Conservation (phyloP, 2,113 vertebrate species). For the Phocoena phocoena region DNA sequence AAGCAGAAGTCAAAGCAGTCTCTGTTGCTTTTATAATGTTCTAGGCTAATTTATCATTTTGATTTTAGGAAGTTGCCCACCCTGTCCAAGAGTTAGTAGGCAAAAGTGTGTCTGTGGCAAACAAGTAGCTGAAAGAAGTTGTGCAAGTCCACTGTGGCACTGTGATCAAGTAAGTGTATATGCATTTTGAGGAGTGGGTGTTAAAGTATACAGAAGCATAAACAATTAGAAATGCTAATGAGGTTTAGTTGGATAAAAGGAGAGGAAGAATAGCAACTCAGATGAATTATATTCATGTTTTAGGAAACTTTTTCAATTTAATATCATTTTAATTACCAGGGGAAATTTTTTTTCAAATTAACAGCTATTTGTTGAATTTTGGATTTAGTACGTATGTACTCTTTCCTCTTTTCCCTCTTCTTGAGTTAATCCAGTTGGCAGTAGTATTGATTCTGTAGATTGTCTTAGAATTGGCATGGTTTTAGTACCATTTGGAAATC, state of each 20-base stretch:
- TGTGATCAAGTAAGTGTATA: conserved; percentile 87
- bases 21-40: conserved; percentile 16
- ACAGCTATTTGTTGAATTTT: conserved; percentile 4
- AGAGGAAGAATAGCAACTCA: neutral
- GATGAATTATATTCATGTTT: neutral
- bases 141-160: conserved; percentile 92
- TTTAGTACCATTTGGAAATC: conserved; percentile 5
- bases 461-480: neutral
- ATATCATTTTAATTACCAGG: neutral
- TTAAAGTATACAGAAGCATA: neutral
- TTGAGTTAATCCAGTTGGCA: neutral
- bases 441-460: conserved; percentile 20
- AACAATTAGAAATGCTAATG: neutral
- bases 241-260: neutral
- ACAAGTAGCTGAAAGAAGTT: conserved; percentile 88
- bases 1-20: neutral
- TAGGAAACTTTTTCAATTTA: neutral
- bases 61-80: conserved; percentile 88
- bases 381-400: neutral
- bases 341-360: neutral
- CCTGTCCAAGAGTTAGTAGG: conserved; percentile 92
- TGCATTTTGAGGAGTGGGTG: neutral
- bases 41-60: conserved; percentile 33
- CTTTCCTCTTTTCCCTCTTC: neutral
- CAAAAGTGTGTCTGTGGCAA: conserved; percentile 93